A percentile compares a stretch with the other conserved stretches of the same genome.
phyloP scores from a whole-genome alignment of 2,888 invertebrate genomes.

The Cephalotes varians region DNA sequence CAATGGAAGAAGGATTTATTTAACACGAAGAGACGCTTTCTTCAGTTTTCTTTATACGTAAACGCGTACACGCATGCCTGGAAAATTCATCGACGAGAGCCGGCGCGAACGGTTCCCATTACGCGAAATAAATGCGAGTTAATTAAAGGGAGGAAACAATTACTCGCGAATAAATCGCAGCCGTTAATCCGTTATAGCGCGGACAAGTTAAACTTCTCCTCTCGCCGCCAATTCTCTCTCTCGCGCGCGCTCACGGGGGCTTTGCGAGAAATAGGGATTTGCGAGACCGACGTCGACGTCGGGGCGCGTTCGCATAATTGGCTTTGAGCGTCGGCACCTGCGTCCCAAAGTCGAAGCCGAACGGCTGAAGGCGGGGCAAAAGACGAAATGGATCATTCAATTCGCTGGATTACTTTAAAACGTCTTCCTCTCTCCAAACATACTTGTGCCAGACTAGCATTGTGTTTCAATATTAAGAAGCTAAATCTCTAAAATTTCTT shows the following conservation, averaged over 20 bases:
- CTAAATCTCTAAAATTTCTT: neutral
- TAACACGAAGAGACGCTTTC: neutral
- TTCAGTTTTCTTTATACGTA: neutral
- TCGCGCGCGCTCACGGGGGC: conserved; percentile 21
- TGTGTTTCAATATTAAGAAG: neutral
- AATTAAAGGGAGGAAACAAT: conserved; percentile 84
- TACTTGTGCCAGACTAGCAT: conserved; percentile 37
- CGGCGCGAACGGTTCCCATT: conserved; percentile 79
- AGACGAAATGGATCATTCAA: conserved; percentile 46
- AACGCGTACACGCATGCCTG: neutral
- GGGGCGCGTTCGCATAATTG: conserved; percentile 85
- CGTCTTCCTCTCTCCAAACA: neutral
- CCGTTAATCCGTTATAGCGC: conserved; percentile 85
- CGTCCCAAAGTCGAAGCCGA: conserved; percentile 72
- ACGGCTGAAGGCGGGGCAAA: conserved; percentile 30
- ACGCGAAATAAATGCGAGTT: conserved; percentile 85
- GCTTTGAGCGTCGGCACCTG: conserved; percentile 85
- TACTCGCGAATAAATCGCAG: conserved; percentile 84
- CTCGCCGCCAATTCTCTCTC: conserved; percentile 47
- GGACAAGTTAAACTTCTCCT: conserved; percentile 83
- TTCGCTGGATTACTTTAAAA: conserved; percentile 32
- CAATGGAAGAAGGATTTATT: conserved; percentile 4
- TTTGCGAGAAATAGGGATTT: conserved; percentile 77
- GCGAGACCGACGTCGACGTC: conserved; percentile 80
- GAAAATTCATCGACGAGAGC: conserved; percentile 58